A percentile compares a stretch with the other conserved stretches of the same genome.
Evolutionary conservation across 2,797 vertebrate genomes (phyloP).

Genomic region (Myotis findleyi): DNA sequence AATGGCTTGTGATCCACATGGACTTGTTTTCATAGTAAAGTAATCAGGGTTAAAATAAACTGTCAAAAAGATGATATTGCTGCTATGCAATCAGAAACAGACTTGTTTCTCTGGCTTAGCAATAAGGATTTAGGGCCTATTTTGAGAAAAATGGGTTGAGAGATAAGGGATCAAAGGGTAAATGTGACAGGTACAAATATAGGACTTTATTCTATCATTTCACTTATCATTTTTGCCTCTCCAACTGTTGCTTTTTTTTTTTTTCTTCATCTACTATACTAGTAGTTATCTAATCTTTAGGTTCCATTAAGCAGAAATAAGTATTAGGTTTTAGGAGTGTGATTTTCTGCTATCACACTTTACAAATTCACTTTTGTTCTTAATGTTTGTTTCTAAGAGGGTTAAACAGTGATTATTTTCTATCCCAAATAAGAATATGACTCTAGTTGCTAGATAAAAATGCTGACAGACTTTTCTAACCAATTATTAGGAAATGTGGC

Average conservation of each 20-base stretch:
- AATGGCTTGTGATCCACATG: neutral
- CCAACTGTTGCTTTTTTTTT: neutral
- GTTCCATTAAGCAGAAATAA: neutral
- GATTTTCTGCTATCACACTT: neutral
- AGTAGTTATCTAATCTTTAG: neutral
- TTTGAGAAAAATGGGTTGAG: neutral
- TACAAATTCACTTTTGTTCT: conserved; percentile 27
- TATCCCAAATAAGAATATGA: neutral
- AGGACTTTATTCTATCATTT: neutral
- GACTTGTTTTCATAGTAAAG: conserved; percentile 9
- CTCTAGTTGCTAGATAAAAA: conserved; percentile 44
- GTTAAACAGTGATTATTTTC: conserved; percentile 29
- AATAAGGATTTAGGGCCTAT: conserved; percentile 19
- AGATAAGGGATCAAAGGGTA: neutral
- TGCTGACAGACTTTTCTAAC: neutral
- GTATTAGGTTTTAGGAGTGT: neutral
- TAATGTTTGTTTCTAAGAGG: conserved; percentile 1
- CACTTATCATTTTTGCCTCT: neutral
- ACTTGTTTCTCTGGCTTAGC: neutral
- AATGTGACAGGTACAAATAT: neutral
- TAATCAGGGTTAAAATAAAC: neutral
- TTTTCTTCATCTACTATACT: neutral
- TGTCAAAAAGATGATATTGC: neutral
- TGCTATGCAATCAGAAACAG: neutral
- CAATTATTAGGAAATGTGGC: neutral